A percentile compares a stretch with the other conserved stretches of the same genome.
These are phyloP conservation scores for Zeuzera pyrina DNA, from an alignment of 2,888 invertebrate genomes.

Conservation along the genomic window DNA sequence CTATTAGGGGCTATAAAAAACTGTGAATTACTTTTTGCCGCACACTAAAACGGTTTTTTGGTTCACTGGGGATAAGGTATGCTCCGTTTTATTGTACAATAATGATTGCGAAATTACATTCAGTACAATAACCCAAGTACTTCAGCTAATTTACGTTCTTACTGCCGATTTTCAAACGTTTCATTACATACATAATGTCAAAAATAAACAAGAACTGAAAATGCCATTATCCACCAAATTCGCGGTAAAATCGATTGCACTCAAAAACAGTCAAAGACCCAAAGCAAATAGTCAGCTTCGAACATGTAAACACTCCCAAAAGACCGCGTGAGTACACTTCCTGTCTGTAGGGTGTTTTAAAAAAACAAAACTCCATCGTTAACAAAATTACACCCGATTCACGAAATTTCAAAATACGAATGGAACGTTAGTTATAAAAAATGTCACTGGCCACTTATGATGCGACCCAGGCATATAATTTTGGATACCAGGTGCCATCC, in stretches of 20 bases:
- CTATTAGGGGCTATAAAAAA: constrained; percentile 25
- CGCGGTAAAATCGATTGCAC: constrained; percentile 47
- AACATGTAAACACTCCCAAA: constrained; percentile 48
- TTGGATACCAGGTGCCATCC: constrained; percentile 43
- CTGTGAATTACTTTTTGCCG: constrained; percentile 25
- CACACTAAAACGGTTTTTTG: constrained; percentile 16
- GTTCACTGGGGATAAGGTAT: constrained; percentile 16
- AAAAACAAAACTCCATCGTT: constrained; percentile 4
- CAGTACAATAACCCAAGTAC: too few relatives aligned
- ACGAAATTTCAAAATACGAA: constrained; percentile 22
- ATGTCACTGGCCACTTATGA: constrained; percentile 21
- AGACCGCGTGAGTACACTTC: constrained; percentile 27
- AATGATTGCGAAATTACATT: too few relatives aligned
- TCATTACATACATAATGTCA: too few relatives aligned
- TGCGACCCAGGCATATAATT: constrained; percentile 29
- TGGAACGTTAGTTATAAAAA: constrained; percentile 11
- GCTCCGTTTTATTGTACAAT: neutral
- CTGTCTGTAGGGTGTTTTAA: neutral
- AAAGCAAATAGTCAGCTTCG: constrained; percentile 49
- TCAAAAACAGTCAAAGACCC: constrained; percentile 50
- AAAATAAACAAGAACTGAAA: constrained; percentile 45
- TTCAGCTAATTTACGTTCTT: too few relatives aligned
- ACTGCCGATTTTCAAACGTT: too few relatives aligned
- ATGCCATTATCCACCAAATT: constrained; percentile 40
- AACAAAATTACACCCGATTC: constrained; percentile 15